Percentiles rank a stretch among this genome's conserved stretches.
phyloP scores from a whole-genome alignment of 2,888 invertebrate genomes.

The Oscheius onirici region DNA sequence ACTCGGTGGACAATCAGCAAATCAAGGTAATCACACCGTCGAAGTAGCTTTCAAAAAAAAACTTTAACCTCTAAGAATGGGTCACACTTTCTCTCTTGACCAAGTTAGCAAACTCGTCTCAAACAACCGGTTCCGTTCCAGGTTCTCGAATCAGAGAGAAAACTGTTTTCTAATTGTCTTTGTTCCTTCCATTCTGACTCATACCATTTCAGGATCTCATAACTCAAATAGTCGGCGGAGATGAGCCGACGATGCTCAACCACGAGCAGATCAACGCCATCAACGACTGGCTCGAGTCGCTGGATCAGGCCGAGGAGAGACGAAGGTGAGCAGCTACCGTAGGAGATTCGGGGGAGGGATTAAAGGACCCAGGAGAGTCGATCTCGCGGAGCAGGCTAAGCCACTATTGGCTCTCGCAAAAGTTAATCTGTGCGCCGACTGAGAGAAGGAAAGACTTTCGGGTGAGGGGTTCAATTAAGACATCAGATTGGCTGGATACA shows the following conservation, averaged over 20 bases:
- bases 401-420: slow-evolving; percentile 54
- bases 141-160: too few relatives aligned
- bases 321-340: slow-evolving; percentile 52
- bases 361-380: slow-evolving; percentile 19
- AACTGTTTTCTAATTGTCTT: too few relatives aligned
- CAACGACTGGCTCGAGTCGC: slow-evolving; percentile 69
- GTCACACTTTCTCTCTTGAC: too few relatives aligned
- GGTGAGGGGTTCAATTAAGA: background rate
- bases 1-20: slow-evolving; percentile 61
- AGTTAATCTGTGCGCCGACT: slow-evolving; percentile 44
- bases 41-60: too few relatives aligned
- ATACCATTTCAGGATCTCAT: slow-evolving; percentile 62
- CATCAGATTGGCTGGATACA: background rate
- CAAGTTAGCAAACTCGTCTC: too few relatives aligned
- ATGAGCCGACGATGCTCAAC: slow-evolving; percentile 53
- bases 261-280: slow-evolving; percentile 66
- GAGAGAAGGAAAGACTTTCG: slow-evolving; percentile 3
- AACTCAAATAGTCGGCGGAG: slow-evolving; percentile 60
- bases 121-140: too few relatives aligned
- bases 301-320: slow-evolving; percentile 51
- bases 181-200: background rate
- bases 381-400: slow-evolving; percentile 44
- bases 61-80: too few relatives aligned
- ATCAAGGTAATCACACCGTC: slow-evolving; percentile 49
- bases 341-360: background rate